Evolutionary conservation across 2,113 vertebrate genomes (phyloP), one percentile per base, ranked within the genome.

Genomic region (Rhinolophus ferrumequinum): DNA sequence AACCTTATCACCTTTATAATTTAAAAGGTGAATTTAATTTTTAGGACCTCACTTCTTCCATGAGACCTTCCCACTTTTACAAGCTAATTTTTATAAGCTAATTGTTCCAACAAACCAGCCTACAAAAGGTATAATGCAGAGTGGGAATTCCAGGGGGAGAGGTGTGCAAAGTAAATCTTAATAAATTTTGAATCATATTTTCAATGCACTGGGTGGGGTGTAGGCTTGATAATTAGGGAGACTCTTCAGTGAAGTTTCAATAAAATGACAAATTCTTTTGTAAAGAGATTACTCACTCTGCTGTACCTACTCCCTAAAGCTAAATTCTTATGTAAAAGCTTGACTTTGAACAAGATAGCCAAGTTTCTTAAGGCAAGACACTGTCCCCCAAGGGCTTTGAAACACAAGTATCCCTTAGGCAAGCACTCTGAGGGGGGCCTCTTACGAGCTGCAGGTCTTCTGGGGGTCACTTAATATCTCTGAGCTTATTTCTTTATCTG

Each of bases 181-280:
- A 96, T 86, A 88, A 89, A 83, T 86, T 91, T 86, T 91, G 79
- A 95, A 97, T 97, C 94, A 83, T 88, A 85, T 95, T 97, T 88
- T 69, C 93, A 85, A 44, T 60, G 94, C 58, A 47, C 69, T 77
- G 72, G 77, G 96, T 93, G 79, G 82, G 96, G 50, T 93, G 96
- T 97, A 69, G 96, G 89, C 95, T 93, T 97, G 82, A 89, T 96
- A 93, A 97, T 93, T 83, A 97, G 89, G 85, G 93, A 86, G 89
- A 88, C 15, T 94, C 91, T 95, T 89, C 77, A 89, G 92, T 66
- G 87, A 95, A 95, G 91, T 3, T 89, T 97, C 96, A 95, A 97
- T 95, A 98, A 94, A 94, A 75, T 97, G 97, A 98, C 95, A 97
- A 94, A 93, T 86, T 86, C 96, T 73, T 96, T 80, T 97, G 67